A percentile compares a stretch with the other conserved stretches of the same genome.
Evolutionary conservation across 2,113 vertebrate genomes (phyloP).

Genomic region (human): DNA sequence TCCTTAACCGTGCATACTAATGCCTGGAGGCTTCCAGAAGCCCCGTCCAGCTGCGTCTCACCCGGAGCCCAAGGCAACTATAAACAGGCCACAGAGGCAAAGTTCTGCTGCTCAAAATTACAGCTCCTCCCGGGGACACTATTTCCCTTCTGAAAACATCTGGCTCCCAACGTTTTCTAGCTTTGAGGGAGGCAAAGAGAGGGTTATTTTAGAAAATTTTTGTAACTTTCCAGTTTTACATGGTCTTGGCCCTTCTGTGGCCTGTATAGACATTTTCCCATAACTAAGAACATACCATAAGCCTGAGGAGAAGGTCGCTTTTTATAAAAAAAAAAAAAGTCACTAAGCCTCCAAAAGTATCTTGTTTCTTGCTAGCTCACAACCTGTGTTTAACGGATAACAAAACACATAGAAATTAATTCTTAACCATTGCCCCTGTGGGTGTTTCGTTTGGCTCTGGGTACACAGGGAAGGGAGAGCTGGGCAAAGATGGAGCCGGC

Average conservation of each 20-base stretch:
- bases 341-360: not conserved
- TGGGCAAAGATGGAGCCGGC: accelerated
- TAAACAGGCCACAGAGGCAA: slow-evolving; percentile 8
- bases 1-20: accelerated
- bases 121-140: not conserved
- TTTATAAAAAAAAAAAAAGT: not conserved
- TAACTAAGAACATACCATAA: not conserved
- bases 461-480: not conserved
- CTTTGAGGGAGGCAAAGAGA: slow-evolving; percentile 21
- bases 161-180: slow-evolving; percentile 30
- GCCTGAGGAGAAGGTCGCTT: not conserved
- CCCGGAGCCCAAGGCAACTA: accelerated
- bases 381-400: not conserved
- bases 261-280: not conserved
- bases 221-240: slow-evolving; percentile 39
- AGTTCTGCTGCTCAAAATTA: slow-evolving; percentile 44
- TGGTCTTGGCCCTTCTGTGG: not conserved
- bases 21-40: not conserved
- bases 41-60: not conserved
- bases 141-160: slow-evolving; percentile 40
- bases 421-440: not conserved
- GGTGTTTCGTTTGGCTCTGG: not conserved
- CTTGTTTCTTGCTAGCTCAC: not conserved
- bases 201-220: slow-evolving; percentile 26
- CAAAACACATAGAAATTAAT: not conserved